A percentile compares a stretch with the other conserved stretches of the same genome.
These are phyloP conservation scores for Peromyscus attwateri DNA, from an alignment of 2,797 vertebrate genomes.

Conservation along the genomic window DNA sequence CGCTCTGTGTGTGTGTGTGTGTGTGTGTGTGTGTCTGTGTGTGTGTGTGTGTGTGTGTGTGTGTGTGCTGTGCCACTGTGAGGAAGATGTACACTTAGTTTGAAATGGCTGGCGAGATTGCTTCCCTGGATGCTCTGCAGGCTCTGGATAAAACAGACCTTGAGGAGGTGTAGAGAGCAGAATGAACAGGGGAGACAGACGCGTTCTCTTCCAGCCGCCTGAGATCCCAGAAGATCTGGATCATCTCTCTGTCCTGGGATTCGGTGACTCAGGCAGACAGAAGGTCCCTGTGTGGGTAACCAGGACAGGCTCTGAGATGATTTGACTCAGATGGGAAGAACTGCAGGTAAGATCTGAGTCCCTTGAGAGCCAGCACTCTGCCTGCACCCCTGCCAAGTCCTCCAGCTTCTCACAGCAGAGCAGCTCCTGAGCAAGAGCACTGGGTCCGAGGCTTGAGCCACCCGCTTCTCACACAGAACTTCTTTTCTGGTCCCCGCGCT, in stretches of 20 bases:
- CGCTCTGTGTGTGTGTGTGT: too few species aligned
- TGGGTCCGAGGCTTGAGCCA: neutral
- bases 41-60: too few species aligned
- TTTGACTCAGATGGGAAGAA: neutral
- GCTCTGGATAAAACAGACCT: neutral
- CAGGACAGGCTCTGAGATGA: neutral
- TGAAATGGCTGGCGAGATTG: neutral
- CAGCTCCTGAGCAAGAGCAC: neutral
- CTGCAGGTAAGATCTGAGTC: neutral
- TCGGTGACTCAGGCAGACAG: neutral
- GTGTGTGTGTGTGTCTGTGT: neutral
- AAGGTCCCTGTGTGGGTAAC: neutral
- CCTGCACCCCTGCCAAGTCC: neutral
- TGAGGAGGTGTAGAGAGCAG: neutral
- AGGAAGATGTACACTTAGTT: neutral
- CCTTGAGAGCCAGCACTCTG: neutral
- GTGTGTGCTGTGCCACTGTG: neutral
- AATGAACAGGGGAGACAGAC: neutral
- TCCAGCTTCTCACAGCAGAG: neutral
- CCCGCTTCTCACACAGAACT: rapidly evolving
- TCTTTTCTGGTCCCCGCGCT: neutral
- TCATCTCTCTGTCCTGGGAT: neutral
- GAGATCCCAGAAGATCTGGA: neutral
- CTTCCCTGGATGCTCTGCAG: neutral
- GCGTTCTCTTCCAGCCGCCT: neutral